Evolutionary conservation across 1,140 invertebrate species (phyloP).

Genomic region (Agrypnia vestita): DNA sequence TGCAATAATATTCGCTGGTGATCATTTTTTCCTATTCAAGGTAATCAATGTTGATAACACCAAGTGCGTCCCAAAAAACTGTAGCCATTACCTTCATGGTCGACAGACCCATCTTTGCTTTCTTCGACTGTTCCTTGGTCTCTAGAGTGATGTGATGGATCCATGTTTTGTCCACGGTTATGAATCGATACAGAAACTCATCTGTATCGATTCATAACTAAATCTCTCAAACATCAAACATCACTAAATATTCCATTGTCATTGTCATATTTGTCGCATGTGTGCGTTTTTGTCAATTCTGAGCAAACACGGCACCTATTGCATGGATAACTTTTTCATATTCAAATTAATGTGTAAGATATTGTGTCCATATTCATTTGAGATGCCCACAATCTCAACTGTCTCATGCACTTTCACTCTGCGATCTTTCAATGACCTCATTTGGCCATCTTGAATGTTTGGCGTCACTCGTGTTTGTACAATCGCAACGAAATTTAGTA

Average conservation of each 20-base stretch:
- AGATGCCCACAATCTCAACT: not conserved
- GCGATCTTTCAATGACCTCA: not conserved
- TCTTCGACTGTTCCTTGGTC: not conserved
- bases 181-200: too few species aligned
- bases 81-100: not conserved
- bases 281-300: not conserved
- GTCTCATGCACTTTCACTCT: too few species aligned
- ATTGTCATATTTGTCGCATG: too few species aligned
- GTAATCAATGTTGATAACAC: too few species aligned
- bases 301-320: not conserved
- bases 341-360: not conserved
- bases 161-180: slow-evolving; percentile 5
- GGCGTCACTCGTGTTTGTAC: slow-evolving; percentile 1
- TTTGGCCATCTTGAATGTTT: not conserved
- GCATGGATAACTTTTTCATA: not conserved
- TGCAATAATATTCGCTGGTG: too few species aligned
- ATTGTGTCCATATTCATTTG: not conserved
- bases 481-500: slow-evolving; percentile 10
- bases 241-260: too few species aligned
- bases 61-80: too few species aligned
- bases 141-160: not conserved
- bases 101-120: not conserved
- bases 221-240: too few species aligned
- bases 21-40: too few species aligned
- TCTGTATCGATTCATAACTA: too few species aligned